Evolutionary conservation across 2,113 vertebrate species (phyloP).

Genomic region (Lutjanus erythropterus): DNA sequence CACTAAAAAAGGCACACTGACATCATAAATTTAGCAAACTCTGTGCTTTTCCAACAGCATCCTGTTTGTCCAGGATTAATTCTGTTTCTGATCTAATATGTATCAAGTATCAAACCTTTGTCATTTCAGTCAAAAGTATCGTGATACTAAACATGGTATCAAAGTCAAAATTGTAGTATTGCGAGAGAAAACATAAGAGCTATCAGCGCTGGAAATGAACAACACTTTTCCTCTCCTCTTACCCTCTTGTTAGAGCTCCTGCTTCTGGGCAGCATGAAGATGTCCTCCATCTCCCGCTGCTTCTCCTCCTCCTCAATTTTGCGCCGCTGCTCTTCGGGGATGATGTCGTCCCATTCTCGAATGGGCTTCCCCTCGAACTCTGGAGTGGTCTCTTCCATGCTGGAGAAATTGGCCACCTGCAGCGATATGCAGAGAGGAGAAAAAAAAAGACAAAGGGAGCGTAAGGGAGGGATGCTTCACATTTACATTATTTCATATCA

Average conservation of each 20-base stretch:
- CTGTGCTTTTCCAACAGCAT: no score
- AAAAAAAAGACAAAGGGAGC: no score
- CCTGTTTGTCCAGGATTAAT: no score
- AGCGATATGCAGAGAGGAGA: neutral
- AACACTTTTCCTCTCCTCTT: neutral
- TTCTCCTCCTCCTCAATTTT: slow-evolving; percentile 95
- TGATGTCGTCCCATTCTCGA: slow-evolving; percentile 96
- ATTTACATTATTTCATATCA: no score
- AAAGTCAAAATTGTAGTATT: no score
- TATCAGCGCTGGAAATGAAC: neutral
- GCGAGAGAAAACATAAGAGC: neutral
- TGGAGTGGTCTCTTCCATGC: slow-evolving; percentile 92
- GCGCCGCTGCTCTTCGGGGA: slow-evolving; percentile 94
- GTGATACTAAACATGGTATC: no score
- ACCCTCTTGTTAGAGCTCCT: slow-evolving; percentile 98
- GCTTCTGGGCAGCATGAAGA: slow-evolving; percentile 97
- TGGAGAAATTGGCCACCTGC: slow-evolving; percentile 98
- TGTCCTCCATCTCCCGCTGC: slow-evolving; percentile 96
- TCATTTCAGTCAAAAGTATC: no score
- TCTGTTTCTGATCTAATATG: no score
- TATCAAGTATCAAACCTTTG: no score
- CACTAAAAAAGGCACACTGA: no score
- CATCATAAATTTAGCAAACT: no score
- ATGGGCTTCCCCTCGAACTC: slow-evolving; percentile 88
- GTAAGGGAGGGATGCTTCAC: no score